Base-by-base conservation (phyloP, 2,797 vertebrate species). In the Sebastes alutus region DNA sequence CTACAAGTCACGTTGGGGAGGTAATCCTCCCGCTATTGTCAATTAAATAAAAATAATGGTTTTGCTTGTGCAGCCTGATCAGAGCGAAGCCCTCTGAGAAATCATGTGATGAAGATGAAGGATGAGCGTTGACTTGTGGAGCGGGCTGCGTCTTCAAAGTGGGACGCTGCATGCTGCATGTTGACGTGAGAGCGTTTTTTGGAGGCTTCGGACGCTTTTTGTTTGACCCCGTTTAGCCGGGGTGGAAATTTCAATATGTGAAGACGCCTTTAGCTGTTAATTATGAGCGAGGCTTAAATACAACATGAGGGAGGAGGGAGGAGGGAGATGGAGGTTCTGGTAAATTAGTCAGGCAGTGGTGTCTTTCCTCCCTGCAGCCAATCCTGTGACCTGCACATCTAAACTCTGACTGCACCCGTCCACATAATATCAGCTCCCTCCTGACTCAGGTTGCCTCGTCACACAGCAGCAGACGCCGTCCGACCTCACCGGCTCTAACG, bases 261-360 rank as follows among this genome's bases (percentile, higher is more conserved):
- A 56, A 78, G 60, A 71, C 4, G 46, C 32, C 59, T 65, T 46
- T 20, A 33, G 61, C 66, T 77, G 78, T 72, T 85, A 69, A 90
- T 83, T 67, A 78, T 75, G 76, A 68, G 68, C 27, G 5, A 71
- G 72, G 60, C 35, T 79, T 73, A 67, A 71, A 83, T 60, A 81
- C 68, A 71, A 72, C 49, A 49, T 49, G 8, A 56, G 54, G 22
- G 22, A 13, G 18, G 29, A 7, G 14, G 20, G 35, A 16, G 12
- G 54, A 27, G 55, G 3, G 56, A 23, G 73, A 27, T 16, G 16
- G 75, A 56, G 81, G 80, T 72, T 86, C 72, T 83, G 87, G 63
- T 76, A 49, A 82, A 88, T 90, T 76, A 90, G 63, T 73, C 77
- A 78, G 60, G 69, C 62, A 33, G 88, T 32, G 86, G 55, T 72